A percentile compares a stretch with the other conserved stretches of the same genome.
These are phyloP conservation scores for Pterois miles DNA, from an alignment of 2,797 vertebrate species.

Conservation along the genomic window DNA sequence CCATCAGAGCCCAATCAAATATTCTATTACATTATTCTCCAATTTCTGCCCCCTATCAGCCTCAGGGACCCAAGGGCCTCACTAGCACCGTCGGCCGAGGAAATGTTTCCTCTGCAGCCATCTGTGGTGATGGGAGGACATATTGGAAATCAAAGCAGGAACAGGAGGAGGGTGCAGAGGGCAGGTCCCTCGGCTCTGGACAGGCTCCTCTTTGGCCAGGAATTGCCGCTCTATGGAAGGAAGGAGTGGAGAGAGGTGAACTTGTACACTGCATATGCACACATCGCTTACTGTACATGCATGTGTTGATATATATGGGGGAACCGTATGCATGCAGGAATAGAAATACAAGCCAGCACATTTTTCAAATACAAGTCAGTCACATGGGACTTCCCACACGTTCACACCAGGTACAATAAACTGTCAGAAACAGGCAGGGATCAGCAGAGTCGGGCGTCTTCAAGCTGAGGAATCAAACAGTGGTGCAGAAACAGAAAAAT, in stretches of 20 bases:
- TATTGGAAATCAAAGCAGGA: conserved; percentile 88
- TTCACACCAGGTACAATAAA: background rate
- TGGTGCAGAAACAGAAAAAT: background rate
- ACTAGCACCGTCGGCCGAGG: conserved; percentile 77
- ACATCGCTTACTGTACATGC: conserved; percentile 13
- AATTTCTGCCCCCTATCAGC: conserved; percentile 81
- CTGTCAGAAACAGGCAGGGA: background rate
- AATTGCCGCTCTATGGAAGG: conserved; percentile 29
- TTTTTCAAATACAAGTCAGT: conserved; percentile 7
- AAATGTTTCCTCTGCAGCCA: conserved; percentile 86
- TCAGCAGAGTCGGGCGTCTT: conserved; percentile 1
- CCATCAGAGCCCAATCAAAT: conserved; percentile 87
- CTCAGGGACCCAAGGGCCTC: conserved; percentile 76
- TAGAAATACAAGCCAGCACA: conserved; percentile 21
- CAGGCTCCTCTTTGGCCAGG: conserved; percentile 67
- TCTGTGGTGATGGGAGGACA: conserved; percentile 88
- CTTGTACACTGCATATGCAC: conserved; percentile 4
- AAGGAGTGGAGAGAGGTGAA: conserved; percentile 26
- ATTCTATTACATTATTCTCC: conserved; percentile 92
- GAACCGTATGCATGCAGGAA: conserved; percentile 9
- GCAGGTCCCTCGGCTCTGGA: conserved; percentile 64
- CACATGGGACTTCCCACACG: background rate
- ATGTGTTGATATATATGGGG: conserved; percentile 3
- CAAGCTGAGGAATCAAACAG: conserved; percentile 9
- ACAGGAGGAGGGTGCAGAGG: conserved; percentile 81